Base-by-base conservation (phyloP, 2,888 invertebrate species). In the Pinctada fucata region DNA sequence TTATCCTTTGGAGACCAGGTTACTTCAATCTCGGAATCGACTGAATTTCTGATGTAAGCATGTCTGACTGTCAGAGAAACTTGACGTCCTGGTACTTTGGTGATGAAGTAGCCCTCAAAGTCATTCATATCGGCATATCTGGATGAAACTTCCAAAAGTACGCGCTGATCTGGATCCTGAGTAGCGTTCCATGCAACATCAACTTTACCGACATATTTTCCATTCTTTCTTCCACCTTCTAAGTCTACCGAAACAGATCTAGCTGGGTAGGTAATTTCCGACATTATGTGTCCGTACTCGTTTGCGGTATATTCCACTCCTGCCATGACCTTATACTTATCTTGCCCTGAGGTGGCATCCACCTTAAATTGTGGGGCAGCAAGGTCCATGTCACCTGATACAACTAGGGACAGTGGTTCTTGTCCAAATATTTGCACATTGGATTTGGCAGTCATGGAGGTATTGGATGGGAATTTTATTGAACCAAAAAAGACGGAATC, bases 111-210 rank as follows among this genome's bases (percentile, higher is more conserved):
- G 45, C 81, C 77, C 16, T 82, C 84, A 81, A 86, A 83, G 75
- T 86, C 80, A 67, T 82, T 76, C 76, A 79, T 68, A 2, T 77
- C 79, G 52, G 81, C 81, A 51, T 80, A 76, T 70, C 83, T 80
- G 31, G 73, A 77, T 10, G 84, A 81, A 3, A 76, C 75, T 66
- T 83, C 83, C 10, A 81, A 63, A 13, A 84, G 50, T 72, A 84
- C 83, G 58, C 85, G 80, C 8, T 80, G 82, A 72, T 83, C 84
- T 65, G 75, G 67, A 65, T 84, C 80, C 4, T 81, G 83, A 47
- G 86, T 84, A 10, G 85, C 88, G 80, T 88, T 85, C 88, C 88
- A 88, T 47, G 85, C 82, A 13, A 86, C 75, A 69, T 86, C 84
- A 47, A 87, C 52, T 31, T 83, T 76, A 3, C 78, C 80, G 6